Evolutionary conservation across 1,140 invertebrate genomes (phyloP), one percentile per base, ranked within the genome.

Genomic region (Vanessa atalanta): DNA sequence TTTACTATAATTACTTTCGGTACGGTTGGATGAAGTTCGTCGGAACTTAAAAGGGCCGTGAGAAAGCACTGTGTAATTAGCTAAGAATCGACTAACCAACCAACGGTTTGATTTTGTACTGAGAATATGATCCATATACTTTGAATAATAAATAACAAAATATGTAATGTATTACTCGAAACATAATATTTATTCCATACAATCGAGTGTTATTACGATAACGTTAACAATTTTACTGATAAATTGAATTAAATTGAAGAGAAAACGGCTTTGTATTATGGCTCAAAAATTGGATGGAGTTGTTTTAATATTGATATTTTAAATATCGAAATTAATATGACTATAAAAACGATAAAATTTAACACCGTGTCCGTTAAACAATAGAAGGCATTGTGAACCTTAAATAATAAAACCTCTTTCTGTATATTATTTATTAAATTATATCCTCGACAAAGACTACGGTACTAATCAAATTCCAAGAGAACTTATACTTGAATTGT

Each of bases 41-140:
- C 61, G 48, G 47, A 53, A 70, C 50, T 70, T 48, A 61, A 57
- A 66, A 70, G 65, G n/a, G 48, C 26, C 37, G 23, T 67, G 47
- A 73, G 71, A 47, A 67, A 73, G 53, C 60, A 69, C 47, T 37
- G 47, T 75, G 31, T 47, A 57, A 70, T 70, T 69, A 70, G 20
- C 37, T 20, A 57, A 55, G 65, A 67, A 72, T 76, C 47, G 60
- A 14, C 48, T 71, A 76, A 63, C 60, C 47, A 51, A 48, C 51
- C 57, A 79, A 79, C 68, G 72, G 79, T 68, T 75, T 78, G 79
- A 83, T 76, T 51, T 76, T 79, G 79, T 83, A 51, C 65, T 15
- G 64, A 69, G 67, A 73, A 74, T 78, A 75, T 72, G 77, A 76
- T 53, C 66, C 65, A 61, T 11, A 31, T 37, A 61, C 12, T 3